A percentile compares a stretch with the other conserved stretches of the same genome.
phyloP scores from a whole-genome alignment of 2,113 vertebrate genomes.

The Cyanoliseus patagonus region DNA sequence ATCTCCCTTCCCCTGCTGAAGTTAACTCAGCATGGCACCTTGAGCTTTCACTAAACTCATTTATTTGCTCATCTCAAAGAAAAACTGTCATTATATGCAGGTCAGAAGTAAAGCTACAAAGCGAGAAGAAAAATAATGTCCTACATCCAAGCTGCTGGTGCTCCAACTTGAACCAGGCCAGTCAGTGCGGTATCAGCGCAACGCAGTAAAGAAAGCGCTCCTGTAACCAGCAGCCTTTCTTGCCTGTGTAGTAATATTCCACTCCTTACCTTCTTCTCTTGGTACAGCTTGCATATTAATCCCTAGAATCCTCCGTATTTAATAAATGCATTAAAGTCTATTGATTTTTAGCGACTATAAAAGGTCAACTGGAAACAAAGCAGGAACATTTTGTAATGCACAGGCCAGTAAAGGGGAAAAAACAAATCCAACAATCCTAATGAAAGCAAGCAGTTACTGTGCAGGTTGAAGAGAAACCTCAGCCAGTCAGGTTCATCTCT shows the following conservation, averaged over 20 bases:
- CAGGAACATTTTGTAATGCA: conserved; percentile 5
- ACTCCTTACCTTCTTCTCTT: background rate
- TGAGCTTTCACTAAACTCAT: background rate
- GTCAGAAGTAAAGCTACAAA: background rate
- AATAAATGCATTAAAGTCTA: conserved; percentile 58
- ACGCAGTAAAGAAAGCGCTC: background rate
- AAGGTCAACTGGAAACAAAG: conserved; percentile 56
- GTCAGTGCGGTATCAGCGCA: background rate
- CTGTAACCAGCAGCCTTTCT: background rate
- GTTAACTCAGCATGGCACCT: background rate
- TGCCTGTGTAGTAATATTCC: background rate
- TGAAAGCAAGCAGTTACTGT: background rate
- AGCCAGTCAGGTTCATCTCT: background rate
- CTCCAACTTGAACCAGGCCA: background rate
- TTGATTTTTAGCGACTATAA: conserved; percentile 52
- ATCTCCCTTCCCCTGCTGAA: background rate
- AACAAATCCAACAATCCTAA: background rate
- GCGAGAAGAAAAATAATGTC: background rate
- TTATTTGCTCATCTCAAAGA: background rate
- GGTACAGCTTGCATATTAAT: conserved; percentile 13
- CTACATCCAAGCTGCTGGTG: background rate
- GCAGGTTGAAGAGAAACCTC: background rate
- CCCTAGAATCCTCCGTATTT: conserved; percentile 29
- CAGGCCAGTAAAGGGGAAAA: background rate
- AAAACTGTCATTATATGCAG: background rate